A percentile compares a stretch with the other conserved stretches of the same genome.
Conservation (phyloP, 2,888 invertebrate species). For the Creontiades dilutus region DNA sequence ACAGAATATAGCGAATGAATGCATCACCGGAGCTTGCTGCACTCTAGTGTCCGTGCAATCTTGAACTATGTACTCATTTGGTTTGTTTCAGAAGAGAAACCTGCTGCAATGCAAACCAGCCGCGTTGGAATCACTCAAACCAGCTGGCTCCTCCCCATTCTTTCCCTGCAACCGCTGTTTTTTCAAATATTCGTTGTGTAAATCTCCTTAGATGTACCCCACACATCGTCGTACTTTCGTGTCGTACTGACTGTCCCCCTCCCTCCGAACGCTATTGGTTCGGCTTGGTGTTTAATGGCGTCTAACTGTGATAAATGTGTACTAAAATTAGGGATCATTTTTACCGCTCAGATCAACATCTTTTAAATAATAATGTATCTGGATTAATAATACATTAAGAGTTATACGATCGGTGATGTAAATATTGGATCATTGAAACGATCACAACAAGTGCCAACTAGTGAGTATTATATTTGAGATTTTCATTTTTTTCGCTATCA, state of each 20-base stretch:
- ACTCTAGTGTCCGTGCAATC: no score
- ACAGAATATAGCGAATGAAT: no score
- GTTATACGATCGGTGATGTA: not conserved
- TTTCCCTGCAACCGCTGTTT: not conserved
- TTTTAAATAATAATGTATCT: constrained; percentile 36
- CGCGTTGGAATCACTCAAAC: constrained; percentile 47
- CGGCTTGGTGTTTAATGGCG: constrained; percentile 44
- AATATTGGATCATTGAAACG: constrained; percentile 22
- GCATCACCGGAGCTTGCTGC: no score
- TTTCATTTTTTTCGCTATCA: not conserved
- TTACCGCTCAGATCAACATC: constrained; percentile 50
- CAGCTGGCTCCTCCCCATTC: not conserved
- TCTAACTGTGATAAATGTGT: constrained; percentile 47
- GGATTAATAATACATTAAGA: not conserved
- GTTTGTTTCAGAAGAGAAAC: constrained; percentile 85
- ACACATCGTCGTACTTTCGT: constrained; percentile 18
- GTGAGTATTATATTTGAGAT: constrained; percentile 35
- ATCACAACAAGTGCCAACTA: constrained; percentile 47
- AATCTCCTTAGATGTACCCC: not conserved
- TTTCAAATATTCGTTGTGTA: not conserved
- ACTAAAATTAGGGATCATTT: constrained; percentile 62
- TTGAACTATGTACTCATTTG: no score
- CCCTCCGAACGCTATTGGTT: constrained; percentile 51
- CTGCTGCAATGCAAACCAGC: constrained; percentile 87
- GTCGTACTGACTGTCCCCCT: constrained; percentile 50